Evolutionary conservation across 2,888 invertebrate species (phyloP).

Genomic region (Acleris laterana): DNA sequence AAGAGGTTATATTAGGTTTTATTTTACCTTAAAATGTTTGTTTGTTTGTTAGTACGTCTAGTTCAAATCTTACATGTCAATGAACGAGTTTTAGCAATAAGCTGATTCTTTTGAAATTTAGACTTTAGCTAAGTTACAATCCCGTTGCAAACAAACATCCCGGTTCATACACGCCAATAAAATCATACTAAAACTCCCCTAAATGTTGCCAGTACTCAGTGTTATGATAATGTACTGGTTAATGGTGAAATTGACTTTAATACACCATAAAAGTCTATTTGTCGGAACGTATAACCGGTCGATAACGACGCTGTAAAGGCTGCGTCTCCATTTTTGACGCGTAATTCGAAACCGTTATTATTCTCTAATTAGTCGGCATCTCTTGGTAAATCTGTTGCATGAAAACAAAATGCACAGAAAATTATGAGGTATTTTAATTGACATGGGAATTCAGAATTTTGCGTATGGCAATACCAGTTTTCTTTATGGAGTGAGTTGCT

Average conservation of each 20-base stretch:
- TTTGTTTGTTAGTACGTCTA: too few relatives aligned
- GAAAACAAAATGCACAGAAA: constrained; percentile 17
- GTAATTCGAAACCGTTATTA: constrained; percentile 33
- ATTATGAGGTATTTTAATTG: constrained; percentile 28
- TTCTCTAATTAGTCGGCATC: constrained; percentile 30
- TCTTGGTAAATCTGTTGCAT: constrained; percentile 30
- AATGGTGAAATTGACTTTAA: constrained; percentile 39
- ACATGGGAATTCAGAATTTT: constrained; percentile 12
- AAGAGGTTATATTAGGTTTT: too few relatives aligned
- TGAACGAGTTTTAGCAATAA: too few relatives aligned
- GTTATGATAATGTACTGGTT: constrained; percentile 30
- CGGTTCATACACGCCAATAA: constrained; percentile 3
- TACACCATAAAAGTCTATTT: constrained; percentile 40
- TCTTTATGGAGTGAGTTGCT: not conserved
- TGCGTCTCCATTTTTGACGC: constrained; percentile 28
- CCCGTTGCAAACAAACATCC: not conserved
- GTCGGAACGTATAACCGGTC: constrained; percentile 33
- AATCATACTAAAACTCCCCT: constrained; percentile 34
- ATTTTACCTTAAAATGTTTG: too few relatives aligned
- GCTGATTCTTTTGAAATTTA: not conserved
- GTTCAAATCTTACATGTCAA: too few relatives aligned
- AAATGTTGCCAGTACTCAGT: constrained; percentile 30
- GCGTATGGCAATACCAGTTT: constrained; percentile 23
- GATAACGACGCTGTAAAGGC: constrained; percentile 37
- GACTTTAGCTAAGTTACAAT: not conserved